These are phyloP conservation scores for Gobio occitaniae DNA, from an alignment of 2,797 vertebrate genomes.

Conservation along the genomic window DNA sequence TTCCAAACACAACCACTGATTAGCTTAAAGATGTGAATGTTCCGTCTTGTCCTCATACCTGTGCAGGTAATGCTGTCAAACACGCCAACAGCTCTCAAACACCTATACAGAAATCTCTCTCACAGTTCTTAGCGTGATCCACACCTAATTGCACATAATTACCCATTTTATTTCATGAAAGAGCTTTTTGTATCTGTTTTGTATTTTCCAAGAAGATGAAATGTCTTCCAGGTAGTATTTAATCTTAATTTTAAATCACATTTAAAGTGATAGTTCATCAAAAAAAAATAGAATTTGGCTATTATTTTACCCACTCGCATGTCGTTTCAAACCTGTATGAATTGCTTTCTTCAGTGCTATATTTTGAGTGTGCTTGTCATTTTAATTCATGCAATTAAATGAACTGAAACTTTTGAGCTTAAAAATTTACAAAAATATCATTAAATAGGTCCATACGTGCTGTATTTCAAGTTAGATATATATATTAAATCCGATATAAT, in stretches of 20 bases:
- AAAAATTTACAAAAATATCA: background rate
- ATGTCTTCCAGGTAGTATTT: conserved; percentile 11
- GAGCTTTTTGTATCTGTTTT: conserved; percentile 6
- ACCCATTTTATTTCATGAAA: conserved; percentile 11
- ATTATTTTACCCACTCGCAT: background rate
- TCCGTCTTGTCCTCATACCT: conserved; percentile 73
- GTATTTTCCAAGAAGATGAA: background rate
- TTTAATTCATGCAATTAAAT: too few relatives aligned
- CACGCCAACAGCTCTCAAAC: conserved; percentile 21
- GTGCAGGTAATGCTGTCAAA: conserved; percentile 69
- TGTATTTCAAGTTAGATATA: background rate
- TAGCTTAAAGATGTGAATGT: conserved; percentile 63
- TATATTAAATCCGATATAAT: background rate
- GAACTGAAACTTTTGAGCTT: background rate
- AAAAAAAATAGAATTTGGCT: background rate
- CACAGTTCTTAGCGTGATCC: conserved; percentile 11
- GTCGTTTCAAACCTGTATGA: background rate
- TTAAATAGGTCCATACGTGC: background rate
- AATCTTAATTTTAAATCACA: background rate
- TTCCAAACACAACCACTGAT: conserved; percentile 47
- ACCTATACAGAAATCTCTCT: background rate
- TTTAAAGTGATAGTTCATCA: background rate
- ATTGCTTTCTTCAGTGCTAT: background rate
- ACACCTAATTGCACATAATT: conserved; percentile 19
- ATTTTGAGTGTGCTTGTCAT: background rate